Conservation (phyloP, 2,113 vertebrate species). For the Xenopus laevis region DNA sequence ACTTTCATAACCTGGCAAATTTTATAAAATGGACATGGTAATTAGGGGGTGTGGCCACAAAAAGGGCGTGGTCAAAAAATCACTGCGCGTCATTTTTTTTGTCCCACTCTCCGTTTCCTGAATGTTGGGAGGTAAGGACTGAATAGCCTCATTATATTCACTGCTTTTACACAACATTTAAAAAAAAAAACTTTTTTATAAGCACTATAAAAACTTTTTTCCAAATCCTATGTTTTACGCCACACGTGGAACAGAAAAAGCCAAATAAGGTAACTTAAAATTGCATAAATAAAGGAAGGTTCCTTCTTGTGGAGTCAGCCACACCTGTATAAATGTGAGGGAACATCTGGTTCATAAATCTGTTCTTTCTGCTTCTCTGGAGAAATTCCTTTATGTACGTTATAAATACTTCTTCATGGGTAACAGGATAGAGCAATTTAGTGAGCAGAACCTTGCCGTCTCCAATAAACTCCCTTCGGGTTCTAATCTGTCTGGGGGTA, state of each 20-base stretch:
- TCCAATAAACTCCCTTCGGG: slow-evolving; percentile 16
- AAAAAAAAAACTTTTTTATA: slow-evolving; percentile 8
- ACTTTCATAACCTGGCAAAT: too few relatives aligned
- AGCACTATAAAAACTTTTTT: slow-evolving; percentile 8
- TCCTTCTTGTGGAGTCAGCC: slow-evolving; percentile 23
- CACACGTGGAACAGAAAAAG: background rate
- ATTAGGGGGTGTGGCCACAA: too few relatives aligned
- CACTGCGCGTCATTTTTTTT: too few relatives aligned
- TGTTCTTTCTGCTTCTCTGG: slow-evolving; percentile 18
- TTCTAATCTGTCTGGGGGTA: slow-evolving; percentile 3
- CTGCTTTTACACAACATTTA: background rate
- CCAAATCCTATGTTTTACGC: background rate
- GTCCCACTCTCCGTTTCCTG: too few relatives aligned
- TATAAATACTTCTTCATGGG: slow-evolving; percentile 31
- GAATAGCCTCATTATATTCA: slow-evolving; percentile 11
- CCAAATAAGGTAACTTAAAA: slow-evolving; percentile 27
- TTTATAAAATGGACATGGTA: too few relatives aligned
- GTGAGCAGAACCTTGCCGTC: slow-evolving; percentile 4
- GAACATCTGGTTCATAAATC: slow-evolving; percentile 44
- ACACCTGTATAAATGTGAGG: slow-evolving; percentile 38
- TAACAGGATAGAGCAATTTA: slow-evolving; percentile 29
- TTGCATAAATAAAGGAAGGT: slow-evolving; percentile 31
- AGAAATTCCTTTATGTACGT: slow-evolving; percentile 29
- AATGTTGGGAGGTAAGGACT: too few relatives aligned
- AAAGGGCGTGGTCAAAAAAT: too few relatives aligned